Conservation (phyloP, 2,797 vertebrate genomes). For the Smutsia temminckii region DNA sequence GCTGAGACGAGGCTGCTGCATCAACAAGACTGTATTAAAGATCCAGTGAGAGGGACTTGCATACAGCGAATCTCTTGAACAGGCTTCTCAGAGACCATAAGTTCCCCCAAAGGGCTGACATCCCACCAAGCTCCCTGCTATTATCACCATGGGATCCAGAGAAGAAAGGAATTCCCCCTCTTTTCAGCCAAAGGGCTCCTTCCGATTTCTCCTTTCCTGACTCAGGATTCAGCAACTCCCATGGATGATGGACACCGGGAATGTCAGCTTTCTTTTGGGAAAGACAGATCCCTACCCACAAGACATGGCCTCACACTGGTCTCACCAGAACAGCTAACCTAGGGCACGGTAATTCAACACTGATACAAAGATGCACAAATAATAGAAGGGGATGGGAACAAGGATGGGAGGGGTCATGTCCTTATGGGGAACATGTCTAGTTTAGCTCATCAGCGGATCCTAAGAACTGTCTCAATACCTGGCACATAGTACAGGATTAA, state of each 20-base stretch:
- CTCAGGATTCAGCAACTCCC: neutral
- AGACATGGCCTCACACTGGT: neutral
- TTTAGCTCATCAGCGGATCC: neutral
- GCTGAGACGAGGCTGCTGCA: neutral
- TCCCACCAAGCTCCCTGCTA: neutral
- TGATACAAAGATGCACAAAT: neutral
- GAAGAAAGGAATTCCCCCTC: conserved; percentile 13
- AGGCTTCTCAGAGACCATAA: neutral
- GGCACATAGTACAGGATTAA: neutral
- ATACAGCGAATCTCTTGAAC: neutral
- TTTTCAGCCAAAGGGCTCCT: conserved; percentile 5
- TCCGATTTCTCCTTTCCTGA: neutral
- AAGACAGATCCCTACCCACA: neutral
- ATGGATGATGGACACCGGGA: neutral
- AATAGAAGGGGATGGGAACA: neutral
- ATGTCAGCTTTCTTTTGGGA: neutral
- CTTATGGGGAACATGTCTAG: neutral
- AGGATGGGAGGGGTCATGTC: neutral
- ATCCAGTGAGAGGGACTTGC: neutral
- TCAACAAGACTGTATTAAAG: neutral
- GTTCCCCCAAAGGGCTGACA: neutral
- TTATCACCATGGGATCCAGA: neutral
- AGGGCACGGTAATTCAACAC: neutral
- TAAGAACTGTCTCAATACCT: neutral
- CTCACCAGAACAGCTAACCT: neutral